A percentile compares a stretch with the other conserved stretches of the same genome.
Conservation (phyloP, 2,797 vertebrate genomes). For the Tenualosa thibaudeaui region DNA sequence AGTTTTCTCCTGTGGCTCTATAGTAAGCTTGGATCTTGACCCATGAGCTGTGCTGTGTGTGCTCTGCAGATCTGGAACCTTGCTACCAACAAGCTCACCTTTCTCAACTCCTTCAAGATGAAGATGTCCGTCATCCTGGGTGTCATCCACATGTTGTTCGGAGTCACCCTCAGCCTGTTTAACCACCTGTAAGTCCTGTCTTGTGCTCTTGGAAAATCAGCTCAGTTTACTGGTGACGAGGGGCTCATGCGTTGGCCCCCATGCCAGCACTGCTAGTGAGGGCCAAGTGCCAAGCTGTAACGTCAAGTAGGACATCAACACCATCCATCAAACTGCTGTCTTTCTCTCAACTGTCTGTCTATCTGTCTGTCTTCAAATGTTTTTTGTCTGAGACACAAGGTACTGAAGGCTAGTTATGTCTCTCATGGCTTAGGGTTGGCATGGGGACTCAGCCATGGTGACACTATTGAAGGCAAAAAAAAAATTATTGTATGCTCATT, state of each 20-base stretch:
- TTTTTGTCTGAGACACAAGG: too few relatives aligned
- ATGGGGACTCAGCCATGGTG: too few relatives aligned
- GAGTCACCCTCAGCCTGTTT: conserved; percentile 83
- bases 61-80: conserved; percentile 91
- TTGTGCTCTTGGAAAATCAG: background rate
- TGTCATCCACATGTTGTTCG: conserved; percentile 95
- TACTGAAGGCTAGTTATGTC: too few relatives aligned
- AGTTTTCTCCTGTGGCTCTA: background rate
- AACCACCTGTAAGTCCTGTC: conserved; percentile 73
- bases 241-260: background rate
- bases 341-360: background rate
- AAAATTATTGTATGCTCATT: too few relatives aligned
- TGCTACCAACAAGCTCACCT: conserved; percentile 93
- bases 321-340: background rate
- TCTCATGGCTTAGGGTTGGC: too few relatives aligned
- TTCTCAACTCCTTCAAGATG: conserved; percentile 99
- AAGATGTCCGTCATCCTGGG: conserved; percentile 98
- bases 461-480: too few relatives aligned
- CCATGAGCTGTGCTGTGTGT: background rate
- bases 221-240: background rate
- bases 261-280: too few relatives aligned
- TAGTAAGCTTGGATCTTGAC: too few relatives aligned
- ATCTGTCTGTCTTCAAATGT: background rate
- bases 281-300: background rate
- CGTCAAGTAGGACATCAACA: background rate